Conservation (phyloP, 2,888 invertebrate genomes). For the Podabrus alpinus region DNA sequence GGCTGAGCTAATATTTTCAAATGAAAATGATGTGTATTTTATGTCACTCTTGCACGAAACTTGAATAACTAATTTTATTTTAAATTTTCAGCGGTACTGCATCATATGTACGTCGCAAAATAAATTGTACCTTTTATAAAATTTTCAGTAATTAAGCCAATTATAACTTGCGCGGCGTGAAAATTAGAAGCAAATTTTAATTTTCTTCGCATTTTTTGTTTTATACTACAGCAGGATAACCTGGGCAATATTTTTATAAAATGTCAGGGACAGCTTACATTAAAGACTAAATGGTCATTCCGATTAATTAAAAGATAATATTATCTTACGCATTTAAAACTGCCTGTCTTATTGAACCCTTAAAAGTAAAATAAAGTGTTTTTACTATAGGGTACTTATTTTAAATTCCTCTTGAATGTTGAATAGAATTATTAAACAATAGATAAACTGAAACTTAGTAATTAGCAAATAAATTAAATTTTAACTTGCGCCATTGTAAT, state of each 20-base stretch:
- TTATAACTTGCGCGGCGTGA: background rate
- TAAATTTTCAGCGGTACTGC: background rate
- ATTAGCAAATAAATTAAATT: background rate
- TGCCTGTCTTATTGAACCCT: background rate
- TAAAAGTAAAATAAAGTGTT: background rate
- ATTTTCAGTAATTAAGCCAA: background rate
- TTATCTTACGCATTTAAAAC: background rate
- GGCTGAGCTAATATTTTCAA: background rate
- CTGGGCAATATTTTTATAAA: background rate
- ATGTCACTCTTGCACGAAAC: background rate
- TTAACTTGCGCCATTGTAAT: background rate
- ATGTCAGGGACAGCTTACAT: background rate
- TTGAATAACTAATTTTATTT: background rate
- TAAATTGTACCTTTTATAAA: background rate
- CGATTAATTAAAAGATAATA: slow-evolving; percentile 3
- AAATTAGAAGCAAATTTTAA: background rate
- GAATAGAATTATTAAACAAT: background rate
- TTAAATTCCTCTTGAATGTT: background rate
- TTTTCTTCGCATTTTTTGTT: background rate
- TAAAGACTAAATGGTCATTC: background rate
- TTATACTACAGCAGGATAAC: background rate
- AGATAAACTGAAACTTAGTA: background rate
- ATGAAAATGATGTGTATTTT: background rate
- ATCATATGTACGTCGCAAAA: background rate
- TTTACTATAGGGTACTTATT: background rate